Percentiles rank a stretch among this genome's conserved stretches.
Evolutionary conservation across 2,797 vertebrate genomes (phyloP).

Genomic region (Nannoperca australis): DNA sequence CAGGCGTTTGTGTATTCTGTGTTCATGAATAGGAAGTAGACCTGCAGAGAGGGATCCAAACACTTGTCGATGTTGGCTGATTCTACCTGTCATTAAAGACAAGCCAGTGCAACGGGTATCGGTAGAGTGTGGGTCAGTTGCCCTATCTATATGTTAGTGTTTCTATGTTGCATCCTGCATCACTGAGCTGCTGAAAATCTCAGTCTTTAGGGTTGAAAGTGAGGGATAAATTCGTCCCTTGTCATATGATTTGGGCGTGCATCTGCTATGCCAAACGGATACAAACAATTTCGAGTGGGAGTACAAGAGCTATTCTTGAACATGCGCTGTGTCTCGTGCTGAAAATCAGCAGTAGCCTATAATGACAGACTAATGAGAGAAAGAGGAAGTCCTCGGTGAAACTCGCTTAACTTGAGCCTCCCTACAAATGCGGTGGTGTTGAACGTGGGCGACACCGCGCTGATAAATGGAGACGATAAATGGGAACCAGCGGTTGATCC

Average conservation of each 20-base stretch:
- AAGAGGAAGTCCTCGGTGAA: conserved; percentile 59
- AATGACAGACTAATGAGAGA: background rate
- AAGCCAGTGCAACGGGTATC: background rate
- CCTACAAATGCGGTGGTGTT: background rate
- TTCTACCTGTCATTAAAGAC: background rate
- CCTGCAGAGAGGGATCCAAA: background rate
- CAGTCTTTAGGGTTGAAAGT: background rate
- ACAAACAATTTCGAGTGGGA: background rate
- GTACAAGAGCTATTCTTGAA: background rate
- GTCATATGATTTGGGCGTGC: background rate
- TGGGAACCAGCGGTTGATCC: background rate
- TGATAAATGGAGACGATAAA: conserved; percentile 48
- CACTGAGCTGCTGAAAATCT: background rate
- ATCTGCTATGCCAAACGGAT: background rate
- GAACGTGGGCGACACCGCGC: conserved; percentile 59
- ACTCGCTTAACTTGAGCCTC: conserved; percentile 39
- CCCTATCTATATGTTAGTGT: background rate
- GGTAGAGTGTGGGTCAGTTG: background rate
- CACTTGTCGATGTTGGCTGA: background rate
- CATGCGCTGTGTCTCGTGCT: background rate
- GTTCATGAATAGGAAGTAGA: background rate
- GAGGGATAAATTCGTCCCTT: background rate
- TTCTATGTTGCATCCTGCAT: background rate
- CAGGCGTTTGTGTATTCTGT: background rate
- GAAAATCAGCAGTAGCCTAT: background rate